phyloP scores from a whole-genome alignment of 2,797 vertebrate genomes.

The Poeciliopsis presidionis region DNA sequence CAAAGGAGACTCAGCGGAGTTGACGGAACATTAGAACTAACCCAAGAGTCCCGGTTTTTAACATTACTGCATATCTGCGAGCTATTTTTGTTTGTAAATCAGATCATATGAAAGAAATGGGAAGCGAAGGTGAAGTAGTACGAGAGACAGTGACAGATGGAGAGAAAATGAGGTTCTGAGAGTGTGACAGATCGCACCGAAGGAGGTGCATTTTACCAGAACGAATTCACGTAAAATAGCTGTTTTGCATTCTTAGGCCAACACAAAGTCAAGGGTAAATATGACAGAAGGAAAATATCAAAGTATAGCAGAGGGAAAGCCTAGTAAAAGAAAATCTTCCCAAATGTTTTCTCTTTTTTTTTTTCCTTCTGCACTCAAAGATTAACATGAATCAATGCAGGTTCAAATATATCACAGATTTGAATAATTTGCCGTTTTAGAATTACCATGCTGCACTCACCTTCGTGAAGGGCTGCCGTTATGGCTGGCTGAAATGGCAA shows the following conservation, averaged over 20 bases:
- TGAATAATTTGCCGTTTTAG: neutral
- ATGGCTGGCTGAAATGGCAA: neutral
- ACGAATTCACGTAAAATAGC: constrained; percentile 29
- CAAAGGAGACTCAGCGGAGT: neutral
- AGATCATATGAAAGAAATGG: constrained; percentile 16
- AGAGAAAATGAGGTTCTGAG: constrained; percentile 33
- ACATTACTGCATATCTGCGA: constrained; percentile 20
- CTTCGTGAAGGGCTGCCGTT: neutral
- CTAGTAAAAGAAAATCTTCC: neutral
- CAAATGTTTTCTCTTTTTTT: neutral
- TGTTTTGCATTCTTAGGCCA: constrained; percentile 13
- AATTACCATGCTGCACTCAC: neutral
- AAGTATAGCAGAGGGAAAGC: neutral
- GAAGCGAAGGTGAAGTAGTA: constrained; percentile 12
- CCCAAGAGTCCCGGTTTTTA: constrained; percentile 9
- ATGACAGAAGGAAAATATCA: neutral
- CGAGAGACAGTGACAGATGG: constrained; percentile 47
- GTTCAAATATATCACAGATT: neutral
- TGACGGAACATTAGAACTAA: constrained; percentile 16
- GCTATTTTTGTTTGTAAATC: constrained; percentile 24
- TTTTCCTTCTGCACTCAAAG: neutral
- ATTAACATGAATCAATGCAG: neutral
- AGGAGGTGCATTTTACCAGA: constrained; percentile 21
- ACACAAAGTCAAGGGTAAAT: neutral
- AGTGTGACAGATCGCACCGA: constrained; percentile 35